Conservation (phyloP, 2,113 vertebrate genomes). For the Ivindomyrus marchei region DNA sequence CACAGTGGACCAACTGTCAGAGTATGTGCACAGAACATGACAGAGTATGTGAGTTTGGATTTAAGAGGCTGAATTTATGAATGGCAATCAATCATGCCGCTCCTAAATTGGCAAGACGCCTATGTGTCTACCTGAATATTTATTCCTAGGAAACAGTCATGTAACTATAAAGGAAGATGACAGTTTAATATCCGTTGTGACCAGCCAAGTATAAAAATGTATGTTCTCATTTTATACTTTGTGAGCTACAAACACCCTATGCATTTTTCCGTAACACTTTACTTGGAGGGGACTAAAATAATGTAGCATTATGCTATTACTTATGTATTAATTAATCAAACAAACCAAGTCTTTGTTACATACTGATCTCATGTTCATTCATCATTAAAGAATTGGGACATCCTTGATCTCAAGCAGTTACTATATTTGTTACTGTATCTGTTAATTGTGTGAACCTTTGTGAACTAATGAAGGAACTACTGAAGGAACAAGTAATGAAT, state of each 20-base stretch:
- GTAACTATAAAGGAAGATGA: background rate
- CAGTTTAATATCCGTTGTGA: background rate
- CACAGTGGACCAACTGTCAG: background rate
- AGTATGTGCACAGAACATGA: background rate
- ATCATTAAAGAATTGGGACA: background rate
- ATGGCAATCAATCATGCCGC: background rate
- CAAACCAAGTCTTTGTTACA: background rate
- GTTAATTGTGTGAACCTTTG: background rate
- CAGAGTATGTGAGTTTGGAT: background rate
- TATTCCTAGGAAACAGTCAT: background rate
- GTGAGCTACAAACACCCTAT: background rate
- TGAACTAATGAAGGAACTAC: background rate
- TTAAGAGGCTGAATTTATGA: background rate
- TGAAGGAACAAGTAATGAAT: background rate
- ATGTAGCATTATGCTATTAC: background rate
- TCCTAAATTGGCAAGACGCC: background rate
- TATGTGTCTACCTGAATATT: background rate
- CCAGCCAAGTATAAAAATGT: constrained; percentile 1
- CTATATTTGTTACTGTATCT: background rate
- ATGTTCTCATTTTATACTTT: background rate
- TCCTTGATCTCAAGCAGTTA: background rate
- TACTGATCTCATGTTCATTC: background rate
- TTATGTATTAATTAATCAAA: background rate
- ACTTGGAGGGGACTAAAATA: background rate
- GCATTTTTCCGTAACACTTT: background rate